Conservation (phyloP, 2,113 vertebrate genomes). For the Grallaria varia region DNA sequence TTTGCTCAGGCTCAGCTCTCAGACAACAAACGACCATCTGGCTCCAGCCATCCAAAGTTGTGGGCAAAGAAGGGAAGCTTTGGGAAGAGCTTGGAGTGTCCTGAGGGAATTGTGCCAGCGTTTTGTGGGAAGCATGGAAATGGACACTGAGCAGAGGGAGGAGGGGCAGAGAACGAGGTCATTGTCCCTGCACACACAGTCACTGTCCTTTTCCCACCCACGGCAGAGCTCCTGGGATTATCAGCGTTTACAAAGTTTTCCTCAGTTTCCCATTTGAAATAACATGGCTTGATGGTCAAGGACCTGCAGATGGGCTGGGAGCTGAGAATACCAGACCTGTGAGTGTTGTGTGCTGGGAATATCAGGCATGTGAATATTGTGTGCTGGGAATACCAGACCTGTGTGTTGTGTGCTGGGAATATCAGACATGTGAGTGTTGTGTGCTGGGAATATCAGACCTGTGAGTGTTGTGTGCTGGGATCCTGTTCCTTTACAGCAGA, state of each 20-base stretch:
- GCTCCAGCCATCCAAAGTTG: accelerated
- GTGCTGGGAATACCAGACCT: too few species aligned
- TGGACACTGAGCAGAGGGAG: accelerated
- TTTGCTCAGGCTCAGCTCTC: neutral
- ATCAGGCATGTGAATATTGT: too few species aligned
- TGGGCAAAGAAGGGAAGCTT: accelerated
- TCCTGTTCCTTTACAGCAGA: neutral
- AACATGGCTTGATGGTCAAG: neutral
- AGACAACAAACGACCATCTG: neutral
- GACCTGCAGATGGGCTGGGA: neutral
- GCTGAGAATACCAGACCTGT: too few species aligned
- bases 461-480: too few species aligned
- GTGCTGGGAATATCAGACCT: too few species aligned
- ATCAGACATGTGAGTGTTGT: neutral
- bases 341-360: neutral
- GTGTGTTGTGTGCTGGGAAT: too few species aligned
- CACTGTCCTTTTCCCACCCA: neutral
- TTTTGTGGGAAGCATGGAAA: neutral
- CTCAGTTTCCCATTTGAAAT: neutral
- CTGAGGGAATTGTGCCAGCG: accelerated
- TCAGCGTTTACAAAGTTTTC: neutral
- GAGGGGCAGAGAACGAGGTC: too few species aligned
- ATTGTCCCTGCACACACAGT: neutral
- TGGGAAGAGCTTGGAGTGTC: neutral
- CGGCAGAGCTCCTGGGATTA: neutral